Evolutionary conservation across 2,888 invertebrate genomes (phyloP).

Genomic region (Agelastica alni): DNA sequence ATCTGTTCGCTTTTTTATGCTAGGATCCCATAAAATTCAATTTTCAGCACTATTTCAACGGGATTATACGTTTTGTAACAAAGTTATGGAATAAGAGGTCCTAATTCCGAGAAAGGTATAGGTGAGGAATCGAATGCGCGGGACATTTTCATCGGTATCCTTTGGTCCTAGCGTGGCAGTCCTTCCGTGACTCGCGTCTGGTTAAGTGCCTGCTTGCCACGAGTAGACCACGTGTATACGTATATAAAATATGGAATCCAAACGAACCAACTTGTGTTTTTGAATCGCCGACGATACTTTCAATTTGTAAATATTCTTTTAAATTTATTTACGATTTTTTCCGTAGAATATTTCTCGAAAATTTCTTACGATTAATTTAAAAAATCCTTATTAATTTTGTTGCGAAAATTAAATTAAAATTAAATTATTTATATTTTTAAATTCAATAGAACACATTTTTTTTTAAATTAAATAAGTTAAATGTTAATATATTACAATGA

Average conservation of each 20-base stretch:
- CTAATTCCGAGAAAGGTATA: constrained; percentile 16
- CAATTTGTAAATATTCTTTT: constrained; percentile 9
- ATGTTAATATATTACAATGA: too few species aligned
- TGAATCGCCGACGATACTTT: not conserved
- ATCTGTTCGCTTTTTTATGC: not conserved
- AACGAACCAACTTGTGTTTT: constrained; percentile 5
- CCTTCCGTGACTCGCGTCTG: constrained; percentile 34
- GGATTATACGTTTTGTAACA: not conserved
- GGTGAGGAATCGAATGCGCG: constrained; percentile 27
- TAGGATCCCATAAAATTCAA: not conserved
- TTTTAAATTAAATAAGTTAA: too few species aligned
- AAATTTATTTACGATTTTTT: not conserved
- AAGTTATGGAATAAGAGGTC: constrained; percentile 10
- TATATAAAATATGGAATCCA: constrained; percentile 14
- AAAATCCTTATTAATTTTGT: too few species aligned
- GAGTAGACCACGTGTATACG: constrained; percentile 22
- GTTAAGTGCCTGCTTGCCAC: constrained; percentile 26
- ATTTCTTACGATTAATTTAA: too few species aligned
- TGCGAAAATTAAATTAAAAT: too few species aligned
- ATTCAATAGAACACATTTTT: too few species aligned
- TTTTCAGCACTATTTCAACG: not conserved
- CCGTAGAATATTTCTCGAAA: too few species aligned
- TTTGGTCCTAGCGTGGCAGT: constrained; percentile 30
- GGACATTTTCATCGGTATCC: constrained; percentile 20
- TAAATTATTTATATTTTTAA: too few species aligned